phyloP scores from a whole-genome alignment of 2,113 vertebrate species.

The Atrichornis clamosus region DNA sequence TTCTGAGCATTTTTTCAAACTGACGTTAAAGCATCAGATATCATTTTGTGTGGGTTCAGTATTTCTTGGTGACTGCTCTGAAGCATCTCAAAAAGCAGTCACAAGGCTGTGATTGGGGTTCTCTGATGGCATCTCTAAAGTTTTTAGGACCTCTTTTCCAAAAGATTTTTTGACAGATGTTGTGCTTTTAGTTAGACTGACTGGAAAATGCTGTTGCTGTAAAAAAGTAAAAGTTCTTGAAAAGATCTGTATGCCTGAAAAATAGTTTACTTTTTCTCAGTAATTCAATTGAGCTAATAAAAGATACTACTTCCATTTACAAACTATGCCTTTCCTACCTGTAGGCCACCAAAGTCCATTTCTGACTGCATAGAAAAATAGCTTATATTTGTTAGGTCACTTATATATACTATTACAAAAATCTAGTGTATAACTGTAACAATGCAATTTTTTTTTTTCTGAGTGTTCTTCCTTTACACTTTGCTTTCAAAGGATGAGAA shows the following conservation, averaged over 20 bases:
- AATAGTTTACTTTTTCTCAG: neutral
- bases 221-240: neutral
- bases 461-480: neutral
- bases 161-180: neutral
- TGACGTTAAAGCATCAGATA: neutral
- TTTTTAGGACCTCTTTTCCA: neutral
- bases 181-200: neutral
- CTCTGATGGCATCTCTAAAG: neutral
- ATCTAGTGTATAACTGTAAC: neutral
- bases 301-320: neutral
- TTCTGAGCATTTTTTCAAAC: neutral
- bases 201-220: neutral
- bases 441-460: neutral
- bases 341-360: neutral
- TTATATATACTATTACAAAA: neutral
- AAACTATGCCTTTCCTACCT: neutral
- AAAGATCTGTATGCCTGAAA: neutral
- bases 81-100: neutral
- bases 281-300: neutral
- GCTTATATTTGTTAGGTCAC: neutral
- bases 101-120: neutral
- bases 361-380: neutral
- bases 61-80: neutral
- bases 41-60: neutral
- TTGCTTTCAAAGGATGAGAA: neutral